Evolutionary conservation across 2,888 invertebrate species (phyloP), one percentile per base, ranked within the genome.

Genomic region (Lithophane socia): DNA sequence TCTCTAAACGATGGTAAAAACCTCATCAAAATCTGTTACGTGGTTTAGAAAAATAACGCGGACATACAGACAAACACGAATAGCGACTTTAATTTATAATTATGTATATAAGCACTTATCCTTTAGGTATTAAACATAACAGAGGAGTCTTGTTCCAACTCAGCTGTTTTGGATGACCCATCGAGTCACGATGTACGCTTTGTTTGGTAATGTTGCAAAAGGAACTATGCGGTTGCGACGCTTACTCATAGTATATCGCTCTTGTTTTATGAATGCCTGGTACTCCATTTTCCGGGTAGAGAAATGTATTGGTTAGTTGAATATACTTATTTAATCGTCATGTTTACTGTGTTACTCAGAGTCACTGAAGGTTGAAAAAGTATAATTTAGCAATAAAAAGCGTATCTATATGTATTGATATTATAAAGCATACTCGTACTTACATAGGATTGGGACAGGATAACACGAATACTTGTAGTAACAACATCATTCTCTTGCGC

Each of bases 191-290:
- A 58, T 21, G 13, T 68, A 29, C 29, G 54, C 69, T 66, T 77
- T 77, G 78, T 80, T 77, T 37, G 60, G 69, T 66, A 54, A 24
- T 82, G 47, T 66, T n/a, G n/a, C n/a, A n/a, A n/a, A 61, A 18
- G 54, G 29, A 70, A 77, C 21, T 72, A 65, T 66, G 37, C 21
- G 37, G 18, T 47, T 21, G 37, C 24, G 21, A 24, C 12, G 69
- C 54, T 80, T 80, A 83, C 78, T 80, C 83, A 83, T 83, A 21
- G 16, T 37, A 42, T 69, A 83, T 56, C 42, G 78, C 79, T 54
- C n/a, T 69, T 52, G 61, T 68, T 83, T 68, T 63, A 84, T 85
- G 64, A 68, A 61, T 64, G 63, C 73, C 70, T 74, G 21, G 63
- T 73, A 80, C 70, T 67, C 24, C n/a, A 75, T 83, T 75, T 80